Conservation (phyloP, 2,888 invertebrate species). For the Pinctada fucata region DNA sequence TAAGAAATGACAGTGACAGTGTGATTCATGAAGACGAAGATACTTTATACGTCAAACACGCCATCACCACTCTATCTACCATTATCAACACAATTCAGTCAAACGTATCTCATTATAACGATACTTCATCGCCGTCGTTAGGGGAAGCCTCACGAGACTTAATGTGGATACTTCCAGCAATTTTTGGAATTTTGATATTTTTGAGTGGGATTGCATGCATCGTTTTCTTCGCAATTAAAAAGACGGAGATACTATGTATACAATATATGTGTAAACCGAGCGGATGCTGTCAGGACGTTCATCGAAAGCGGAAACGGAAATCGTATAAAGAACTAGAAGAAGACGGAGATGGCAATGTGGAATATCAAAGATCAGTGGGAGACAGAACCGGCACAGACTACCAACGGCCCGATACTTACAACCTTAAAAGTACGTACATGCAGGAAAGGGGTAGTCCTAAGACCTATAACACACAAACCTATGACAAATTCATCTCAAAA, state of each 20-base stretch:
- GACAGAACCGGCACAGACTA: not conserved
- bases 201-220: constrained; percentile 15
- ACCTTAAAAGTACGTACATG: constrained; percentile 10
- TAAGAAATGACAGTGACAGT: no score
- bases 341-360: constrained; percentile 8
- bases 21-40: no score
- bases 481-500: no score
- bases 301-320: not conserved
- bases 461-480: not conserved
- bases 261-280: not conserved
- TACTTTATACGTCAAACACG: no score
- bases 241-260: constrained; percentile 5
- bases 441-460: no score
- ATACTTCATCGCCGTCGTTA: not conserved
- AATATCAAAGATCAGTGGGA: no score
- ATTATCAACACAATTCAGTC: no score
- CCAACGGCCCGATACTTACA: not conserved
- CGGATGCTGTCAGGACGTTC: constrained; percentile 4
- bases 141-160: not conserved
- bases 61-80: no score
- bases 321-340: constrained; percentile 14
- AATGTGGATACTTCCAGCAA: constrained; percentile 15
- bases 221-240: constrained; percentile 7
- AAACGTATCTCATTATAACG: not conserved
- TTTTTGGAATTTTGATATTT: constrained; percentile 20